A percentile compares a stretch with the other conserved stretches of the same genome.
Evolutionary conservation across 2,888 invertebrate genomes (phyloP).

Genomic region (Heteromyza rotundicornis): DNA sequence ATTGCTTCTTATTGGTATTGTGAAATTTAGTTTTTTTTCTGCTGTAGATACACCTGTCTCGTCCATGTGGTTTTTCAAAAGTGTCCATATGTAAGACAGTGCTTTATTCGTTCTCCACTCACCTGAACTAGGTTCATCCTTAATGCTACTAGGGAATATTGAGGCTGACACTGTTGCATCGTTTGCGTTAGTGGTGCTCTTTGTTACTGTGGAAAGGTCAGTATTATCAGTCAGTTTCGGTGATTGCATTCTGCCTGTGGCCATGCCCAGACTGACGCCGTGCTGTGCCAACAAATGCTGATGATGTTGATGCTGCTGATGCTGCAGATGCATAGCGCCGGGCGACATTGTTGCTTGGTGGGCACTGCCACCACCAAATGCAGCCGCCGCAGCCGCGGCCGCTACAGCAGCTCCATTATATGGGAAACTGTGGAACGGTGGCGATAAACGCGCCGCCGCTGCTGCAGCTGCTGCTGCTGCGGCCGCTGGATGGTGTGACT

Average conservation of each 20-base stretch:
- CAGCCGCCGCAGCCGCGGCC: slow-evolving; percentile 51
- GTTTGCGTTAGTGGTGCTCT: slow-evolving; percentile 12
- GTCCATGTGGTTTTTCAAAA: too few species aligned
- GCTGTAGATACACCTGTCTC: too few species aligned
- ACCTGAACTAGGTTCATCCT: slow-evolving; percentile 64
- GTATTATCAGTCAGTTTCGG: background rate
- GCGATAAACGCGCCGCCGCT: slow-evolving; percentile 61
- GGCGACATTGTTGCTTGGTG: slow-evolving; percentile 33
- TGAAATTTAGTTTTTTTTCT: too few species aligned
- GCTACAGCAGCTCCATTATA: slow-evolving; percentile 58
- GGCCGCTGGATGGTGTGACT: slow-evolving; percentile 48
- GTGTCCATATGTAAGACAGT: too few species aligned
- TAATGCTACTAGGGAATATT: slow-evolving; percentile 60
- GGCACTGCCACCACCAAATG: slow-evolving; percentile 30
- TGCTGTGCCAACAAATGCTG: slow-evolving; percentile 35
- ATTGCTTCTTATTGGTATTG: too few species aligned
- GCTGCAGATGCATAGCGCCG: slow-evolving; percentile 35
- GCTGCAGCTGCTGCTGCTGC: slow-evolving; percentile 53
- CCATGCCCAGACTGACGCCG: slow-evolving; percentile 19
- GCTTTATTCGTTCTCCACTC: slow-evolving; percentile 27
- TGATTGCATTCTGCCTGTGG: background rate
- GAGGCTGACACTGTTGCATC: slow-evolving; percentile 31
- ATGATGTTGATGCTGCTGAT: slow-evolving; percentile 38
- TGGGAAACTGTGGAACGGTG: slow-evolving; percentile 56
- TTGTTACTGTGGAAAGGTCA: slow-evolving; percentile 1